Evolutionary conservation across 2,888 invertebrate genomes (phyloP).

Genomic region (Drosophila austrosaltans): DNA sequence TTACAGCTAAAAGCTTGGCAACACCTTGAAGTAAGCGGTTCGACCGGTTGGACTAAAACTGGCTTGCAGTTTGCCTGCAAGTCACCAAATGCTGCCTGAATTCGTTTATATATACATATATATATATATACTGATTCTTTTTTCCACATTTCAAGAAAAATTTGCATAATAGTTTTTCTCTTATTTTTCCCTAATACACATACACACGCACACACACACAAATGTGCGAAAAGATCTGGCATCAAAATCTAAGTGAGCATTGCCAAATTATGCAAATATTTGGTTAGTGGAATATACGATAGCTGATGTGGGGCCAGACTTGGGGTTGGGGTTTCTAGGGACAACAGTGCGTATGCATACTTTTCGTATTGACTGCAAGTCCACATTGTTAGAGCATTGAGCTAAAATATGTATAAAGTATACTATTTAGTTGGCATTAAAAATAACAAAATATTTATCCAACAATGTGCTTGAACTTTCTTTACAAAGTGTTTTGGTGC

Average conservation of each 20-base stretch:
- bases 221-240: conserved; percentile 43
- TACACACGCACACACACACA: conserved; percentile 19
- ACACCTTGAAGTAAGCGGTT: conserved; percentile 53
- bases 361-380: conserved; percentile 36
- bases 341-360: conserved; percentile 68
- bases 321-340: conserved; percentile 10
- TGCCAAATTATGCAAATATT: conserved; percentile 73
- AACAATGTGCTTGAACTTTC: neutral
- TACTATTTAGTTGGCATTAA: neutral
- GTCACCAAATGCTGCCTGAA: conserved; percentile 30
- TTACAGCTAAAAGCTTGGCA: conserved; percentile 60
- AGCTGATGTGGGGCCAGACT: neutral
- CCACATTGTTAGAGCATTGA: neutral
- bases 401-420: neutral
- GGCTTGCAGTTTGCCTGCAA: conserved; percentile 49
- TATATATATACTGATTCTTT: conserved; percentile 33
- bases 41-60: conserved; percentile 1
- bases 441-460: neutral
- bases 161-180: conserved; percentile 62
- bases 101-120: conserved; percentile 13
- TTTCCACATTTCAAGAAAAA: conserved; percentile 52
- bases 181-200: conserved; percentile 5
- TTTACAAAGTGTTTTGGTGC: neutral
- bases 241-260: conserved; percentile 64
- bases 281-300: conserved; percentile 37